Base-by-base conservation (phyloP, 2,797 vertebrate species). In the Anguilla pacifica region DNA sequence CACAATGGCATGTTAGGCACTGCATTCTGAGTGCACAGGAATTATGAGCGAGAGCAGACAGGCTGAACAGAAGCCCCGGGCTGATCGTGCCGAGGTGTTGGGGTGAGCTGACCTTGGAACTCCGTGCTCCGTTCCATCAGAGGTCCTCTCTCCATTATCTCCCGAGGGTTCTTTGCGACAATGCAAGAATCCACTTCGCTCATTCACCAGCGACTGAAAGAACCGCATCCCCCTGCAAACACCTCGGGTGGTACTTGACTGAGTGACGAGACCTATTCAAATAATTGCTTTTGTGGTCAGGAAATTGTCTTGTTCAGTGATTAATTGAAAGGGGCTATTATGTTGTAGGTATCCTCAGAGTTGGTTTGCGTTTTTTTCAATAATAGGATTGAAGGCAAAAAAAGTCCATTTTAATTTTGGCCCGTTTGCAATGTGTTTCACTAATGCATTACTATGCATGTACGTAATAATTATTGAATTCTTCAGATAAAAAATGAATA, bases 201-300 rank as follows among this genome's bases (percentile, higher is more conserved):
- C 17, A 22, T 28, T 83, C 13, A 53, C 81, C 51, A 13, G 1
- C 51, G 2, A 11, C n/a, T 53, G 49, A 83, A 83, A 83, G 6
- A 83, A 53, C n/a, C 3, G 13, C 46, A 13, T 13, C 83, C 28
- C 17, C 13, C 17, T 15, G 3, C 10, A 6, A 53, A 28, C 10
- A 22, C 46, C 35, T 79, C 74, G 70, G 35, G 39, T 84, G 83
- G 53, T 59, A 84, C 19, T 51, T 84, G 83, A 28, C 25, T 57
- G 28, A 35, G 83, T 57, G 53, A 84, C 79, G n/a, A 46, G 46
- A 82, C 53, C 53, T 57, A 53, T 84, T 55, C 31, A 84, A 31
- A 55, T 84, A 53, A 84, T n/a, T 83, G 22, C 2, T 53, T 83
- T 83, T 55, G 83, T 84, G 46, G 83, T 57, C 83, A 55, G 51